These are phyloP conservation scores for Alces alces DNA, from an alignment of 2,113 vertebrate species.

Conservation along the genomic window DNA sequence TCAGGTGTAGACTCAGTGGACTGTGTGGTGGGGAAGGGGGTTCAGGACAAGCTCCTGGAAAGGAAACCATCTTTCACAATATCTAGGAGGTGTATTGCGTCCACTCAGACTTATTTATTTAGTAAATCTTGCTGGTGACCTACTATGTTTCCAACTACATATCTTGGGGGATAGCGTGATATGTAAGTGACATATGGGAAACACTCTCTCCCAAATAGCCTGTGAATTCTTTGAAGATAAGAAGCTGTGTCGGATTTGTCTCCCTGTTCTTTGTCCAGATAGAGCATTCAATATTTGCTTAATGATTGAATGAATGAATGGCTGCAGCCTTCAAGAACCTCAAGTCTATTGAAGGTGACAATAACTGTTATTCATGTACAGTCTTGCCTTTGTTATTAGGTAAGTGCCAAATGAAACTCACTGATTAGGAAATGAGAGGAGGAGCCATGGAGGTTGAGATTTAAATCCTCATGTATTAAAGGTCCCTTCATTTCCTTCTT, in stretches of 20 bases:
- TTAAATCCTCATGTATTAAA: not conserved
- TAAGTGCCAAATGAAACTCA: not conserved
- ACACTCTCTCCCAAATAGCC: not conserved
- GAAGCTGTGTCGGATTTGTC: not conserved
- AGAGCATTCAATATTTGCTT: not conserved
- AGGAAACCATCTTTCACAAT: not conserved
- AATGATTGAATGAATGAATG: not conserved
- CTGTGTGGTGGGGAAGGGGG: rapidly evolving
- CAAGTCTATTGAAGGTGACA: not conserved
- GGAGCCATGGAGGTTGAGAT: not conserved
- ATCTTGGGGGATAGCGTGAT: not conserved
- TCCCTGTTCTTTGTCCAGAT: not conserved
- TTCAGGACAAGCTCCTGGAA: not conserved
- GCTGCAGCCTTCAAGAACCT: not conserved
- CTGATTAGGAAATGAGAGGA: not conserved
- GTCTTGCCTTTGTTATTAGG: not conserved
- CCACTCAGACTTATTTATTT: not conserved
- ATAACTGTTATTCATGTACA: not conserved
- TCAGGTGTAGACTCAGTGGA: not conserved
- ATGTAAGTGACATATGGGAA: not conserved
- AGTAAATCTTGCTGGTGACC: not conserved
- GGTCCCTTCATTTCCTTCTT: not conserved
- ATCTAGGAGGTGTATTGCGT: not conserved
- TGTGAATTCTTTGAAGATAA: not conserved
- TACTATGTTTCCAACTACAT: not conserved